Conservation (phyloP, 2,888 invertebrate genomes). For the Oligia latruncula region DNA sequence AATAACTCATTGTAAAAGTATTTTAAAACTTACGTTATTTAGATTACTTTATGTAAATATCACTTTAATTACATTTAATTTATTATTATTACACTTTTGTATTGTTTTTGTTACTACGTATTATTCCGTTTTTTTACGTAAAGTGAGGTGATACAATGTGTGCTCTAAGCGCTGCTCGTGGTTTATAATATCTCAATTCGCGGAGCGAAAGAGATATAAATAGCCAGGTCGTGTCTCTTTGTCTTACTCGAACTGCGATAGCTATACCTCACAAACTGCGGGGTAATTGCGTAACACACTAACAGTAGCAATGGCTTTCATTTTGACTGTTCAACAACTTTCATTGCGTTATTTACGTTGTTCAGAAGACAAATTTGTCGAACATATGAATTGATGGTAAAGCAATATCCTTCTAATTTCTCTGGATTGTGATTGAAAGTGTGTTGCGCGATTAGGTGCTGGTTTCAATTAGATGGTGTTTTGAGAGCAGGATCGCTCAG, state of each 20-base stretch:
- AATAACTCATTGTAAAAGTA: constrained; percentile 67
- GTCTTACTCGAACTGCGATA: constrained; percentile 26
- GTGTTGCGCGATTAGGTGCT: neutral
- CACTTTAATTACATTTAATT: constrained; percentile 70
- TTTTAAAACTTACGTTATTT: constrained; percentile 66
- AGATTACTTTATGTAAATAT: constrained; percentile 71
- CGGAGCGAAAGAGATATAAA: constrained; percentile 31
- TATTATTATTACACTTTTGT: constrained; percentile 73
- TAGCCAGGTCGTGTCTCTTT: constrained; percentile 22
- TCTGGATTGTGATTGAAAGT: neutral
- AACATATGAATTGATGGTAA: neutral
- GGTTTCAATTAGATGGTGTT: constrained; percentile 29
- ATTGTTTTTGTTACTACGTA: constrained; percentile 68
- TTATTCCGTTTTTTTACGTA: constrained; percentile 61
- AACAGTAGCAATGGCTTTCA: neutral
- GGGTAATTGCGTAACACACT: neutral
- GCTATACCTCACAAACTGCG: constrained; percentile 8
- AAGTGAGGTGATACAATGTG: constrained; percentile 39
- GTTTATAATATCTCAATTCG: constrained; percentile 5
- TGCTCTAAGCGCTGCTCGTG: constrained; percentile 44
- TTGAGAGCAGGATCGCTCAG: neutral
- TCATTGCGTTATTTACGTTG: too few relatives aligned
- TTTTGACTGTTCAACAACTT: too few relatives aligned
- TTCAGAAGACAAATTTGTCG: too few relatives aligned
- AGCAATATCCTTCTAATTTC: neutral